Evolutionary conservation across 2,113 vertebrate genomes (phyloP).

Genomic region (Ophiodon elongatus): DNA sequence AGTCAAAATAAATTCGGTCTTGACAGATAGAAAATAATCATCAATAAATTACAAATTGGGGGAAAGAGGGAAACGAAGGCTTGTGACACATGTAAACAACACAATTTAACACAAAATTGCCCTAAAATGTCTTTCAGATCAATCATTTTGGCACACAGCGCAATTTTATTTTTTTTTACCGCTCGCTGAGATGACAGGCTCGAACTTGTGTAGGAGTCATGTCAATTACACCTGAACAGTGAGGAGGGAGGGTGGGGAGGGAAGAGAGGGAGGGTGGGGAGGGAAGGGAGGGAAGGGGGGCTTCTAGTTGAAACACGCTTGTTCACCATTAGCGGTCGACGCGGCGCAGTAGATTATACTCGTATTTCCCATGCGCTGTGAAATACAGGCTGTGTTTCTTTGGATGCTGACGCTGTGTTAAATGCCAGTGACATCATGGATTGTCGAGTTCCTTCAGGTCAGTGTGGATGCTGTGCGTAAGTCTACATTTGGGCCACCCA

Average conservation of each 20-base stretch:
- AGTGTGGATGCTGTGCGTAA: background rate
- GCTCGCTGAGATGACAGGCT: slow-evolving; percentile 67
- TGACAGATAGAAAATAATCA: slow-evolving; percentile 46
- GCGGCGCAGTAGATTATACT: slow-evolving; percentile 62
- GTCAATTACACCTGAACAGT: slow-evolving; percentile 69
- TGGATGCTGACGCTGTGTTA: slow-evolving; percentile 45
- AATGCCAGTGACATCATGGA: slow-evolving; percentile 35
- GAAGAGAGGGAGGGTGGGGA: background rate
- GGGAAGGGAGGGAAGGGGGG: background rate
- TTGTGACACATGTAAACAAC: slow-evolving; percentile 46
- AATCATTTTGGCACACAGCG: slow-evolving; percentile 32
- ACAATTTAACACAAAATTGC: slow-evolving; percentile 38
- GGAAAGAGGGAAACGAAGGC: slow-evolving; percentile 10
- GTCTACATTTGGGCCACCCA: background rate
- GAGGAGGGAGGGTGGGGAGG: background rate
- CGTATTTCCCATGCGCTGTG: slow-evolving; percentile 48
- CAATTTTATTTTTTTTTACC: slow-evolving; percentile 37
- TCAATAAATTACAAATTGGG: slow-evolving; percentile 26
- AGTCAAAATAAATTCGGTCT: background rate
- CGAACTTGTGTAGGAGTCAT: slow-evolving; percentile 71
- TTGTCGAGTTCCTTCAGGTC: slow-evolving; percentile 29
- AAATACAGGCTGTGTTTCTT: slow-evolving; percentile 28
- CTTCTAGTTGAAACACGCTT: slow-evolving; percentile 63
- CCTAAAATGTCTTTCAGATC: slow-evolving; percentile 52
- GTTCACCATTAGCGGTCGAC: slow-evolving; percentile 69